Evolutionary conservation across 1,140 invertebrate genomes (phyloP).

Genomic region (Schlechtendalia chinensis): DNA sequence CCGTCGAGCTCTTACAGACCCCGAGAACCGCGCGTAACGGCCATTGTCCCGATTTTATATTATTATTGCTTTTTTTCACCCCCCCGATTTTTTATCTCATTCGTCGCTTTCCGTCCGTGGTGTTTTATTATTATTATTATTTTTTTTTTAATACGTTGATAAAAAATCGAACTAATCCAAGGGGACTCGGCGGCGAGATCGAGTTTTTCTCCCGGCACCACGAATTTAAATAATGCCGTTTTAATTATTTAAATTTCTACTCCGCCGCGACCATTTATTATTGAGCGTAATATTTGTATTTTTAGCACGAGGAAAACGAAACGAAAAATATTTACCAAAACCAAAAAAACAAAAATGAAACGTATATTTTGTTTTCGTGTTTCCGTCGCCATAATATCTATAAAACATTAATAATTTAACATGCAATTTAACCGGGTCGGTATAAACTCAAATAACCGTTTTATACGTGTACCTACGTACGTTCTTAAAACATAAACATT

Average conservation of each 20-base stretch:
- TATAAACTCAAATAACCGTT: no score
- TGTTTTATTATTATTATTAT: no score
- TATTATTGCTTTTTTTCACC: neutral
- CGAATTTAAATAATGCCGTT: conserved; percentile 18
- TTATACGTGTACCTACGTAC: no score
- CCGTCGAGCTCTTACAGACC: neutral
- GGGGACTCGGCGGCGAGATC: neutral
- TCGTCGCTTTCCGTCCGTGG: no score
- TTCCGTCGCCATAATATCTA: no score
- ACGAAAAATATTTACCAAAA: neutral
- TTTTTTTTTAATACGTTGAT: neutral
- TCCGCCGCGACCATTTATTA: neutral
- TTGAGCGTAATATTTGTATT: neutral
- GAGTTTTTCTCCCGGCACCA: conserved; percentile 2
- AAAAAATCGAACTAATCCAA: neutral
- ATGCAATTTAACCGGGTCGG: no score
- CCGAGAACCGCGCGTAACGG: no score
- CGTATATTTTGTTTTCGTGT: neutral
- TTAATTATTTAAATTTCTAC: conserved; percentile 26
- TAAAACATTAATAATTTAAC: no score
- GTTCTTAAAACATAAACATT: no score
- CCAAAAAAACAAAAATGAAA: neutral
- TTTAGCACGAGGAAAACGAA: neutral
- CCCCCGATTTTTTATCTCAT: no score
- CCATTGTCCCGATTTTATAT: no score